These are phyloP conservation scores for Argyrosomus japonicus DNA, from an alignment of 2,113 vertebrate species.

Conservation along the genomic window DNA sequence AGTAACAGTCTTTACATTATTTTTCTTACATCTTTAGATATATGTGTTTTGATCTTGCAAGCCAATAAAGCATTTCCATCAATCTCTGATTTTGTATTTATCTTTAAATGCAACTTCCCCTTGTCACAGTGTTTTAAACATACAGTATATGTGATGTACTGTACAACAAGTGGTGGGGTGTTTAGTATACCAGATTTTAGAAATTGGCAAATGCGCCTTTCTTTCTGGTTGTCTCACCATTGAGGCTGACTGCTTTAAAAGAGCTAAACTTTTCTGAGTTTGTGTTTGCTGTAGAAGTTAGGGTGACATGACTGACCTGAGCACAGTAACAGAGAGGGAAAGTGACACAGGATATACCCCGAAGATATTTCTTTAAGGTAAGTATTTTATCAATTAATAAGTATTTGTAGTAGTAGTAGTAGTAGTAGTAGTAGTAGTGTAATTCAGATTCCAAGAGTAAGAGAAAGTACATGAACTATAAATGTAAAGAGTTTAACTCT, in stretches of 20 bases:
- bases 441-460: too few relatives aligned
- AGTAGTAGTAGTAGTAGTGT: slow-evolving; percentile 14
- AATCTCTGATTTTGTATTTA: too few relatives aligned
- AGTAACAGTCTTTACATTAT: too few relatives aligned
- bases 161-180: neutral
- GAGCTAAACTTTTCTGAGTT: slow-evolving; percentile 18
- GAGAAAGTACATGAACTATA: too few relatives aligned
- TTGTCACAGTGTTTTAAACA: neutral
- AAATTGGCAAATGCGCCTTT: neutral
- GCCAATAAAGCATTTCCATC: neutral
- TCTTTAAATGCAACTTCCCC: neutral
- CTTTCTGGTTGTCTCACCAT: neutral
- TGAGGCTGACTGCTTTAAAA: slow-evolving; percentile 26
- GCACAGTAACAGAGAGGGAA: too few relatives aligned
- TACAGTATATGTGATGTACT: too few relatives aligned
- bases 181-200: neutral
- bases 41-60: neutral
- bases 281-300: slow-evolving; percentile 17
- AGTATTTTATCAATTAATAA: too few relatives aligned
- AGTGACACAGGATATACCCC: too few relatives aligned
- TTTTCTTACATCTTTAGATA: neutral
- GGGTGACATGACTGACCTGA: slow-evolving; percentile 11
- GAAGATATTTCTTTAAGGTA: too few relatives aligned
- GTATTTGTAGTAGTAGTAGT: neutral
- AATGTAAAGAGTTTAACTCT: too few relatives aligned